These are phyloP conservation scores for Meloidogyne chitwoodi DNA, from an alignment of 1,140 invertebrate species.

Conservation along the genomic window DNA sequence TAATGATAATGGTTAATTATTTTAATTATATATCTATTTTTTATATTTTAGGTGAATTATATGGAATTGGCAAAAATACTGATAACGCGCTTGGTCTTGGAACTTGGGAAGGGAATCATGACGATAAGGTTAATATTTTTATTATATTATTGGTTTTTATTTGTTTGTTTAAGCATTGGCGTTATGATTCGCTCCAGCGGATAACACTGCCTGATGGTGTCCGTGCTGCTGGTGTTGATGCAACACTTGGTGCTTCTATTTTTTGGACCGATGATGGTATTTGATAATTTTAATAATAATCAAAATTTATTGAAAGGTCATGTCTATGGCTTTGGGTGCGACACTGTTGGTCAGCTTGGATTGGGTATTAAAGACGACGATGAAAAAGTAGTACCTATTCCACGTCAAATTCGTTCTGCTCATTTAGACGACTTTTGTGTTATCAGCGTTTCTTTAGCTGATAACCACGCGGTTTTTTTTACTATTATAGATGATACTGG, in stretches of 20 bases:
- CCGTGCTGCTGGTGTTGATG: slow-evolving; percentile 46
- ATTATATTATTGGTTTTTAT: not conserved
- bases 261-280: slow-evolving; percentile 52
- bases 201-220: slow-evolving; percentile 33
- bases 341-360: slow-evolving; percentile 55
- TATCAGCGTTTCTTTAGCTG: slow-evolving; percentile 46
- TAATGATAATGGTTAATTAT: slow-evolving; percentile 31
- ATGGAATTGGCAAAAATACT: slow-evolving; percentile 54
- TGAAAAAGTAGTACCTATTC: slow-evolving; percentile 47
- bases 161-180: slow-evolving; percentile 41
- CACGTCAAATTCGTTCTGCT: slow-evolving; percentile 43
- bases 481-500: not conserved
- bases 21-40: slow-evolving; percentile 10
- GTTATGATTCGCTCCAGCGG: slow-evolving; percentile 46
- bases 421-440: slow-evolving; percentile 53
- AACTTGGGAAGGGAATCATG: slow-evolving; percentile 48
- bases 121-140: not conserved
- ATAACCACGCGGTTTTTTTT: slow-evolving; percentile 41
- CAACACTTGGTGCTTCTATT: slow-evolving; percentile 47
- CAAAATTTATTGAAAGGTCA: slow-evolving; percentile 32
- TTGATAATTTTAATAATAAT: not conserved
- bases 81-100: slow-evolving; percentile 56
- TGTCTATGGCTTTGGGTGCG: slow-evolving; percentile 52
- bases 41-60: slow-evolving; percentile 46
- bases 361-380: slow-evolving; percentile 55